phyloP scores from a whole-genome alignment of 2,113 vertebrate species.

The Albula glossodonta region DNA sequence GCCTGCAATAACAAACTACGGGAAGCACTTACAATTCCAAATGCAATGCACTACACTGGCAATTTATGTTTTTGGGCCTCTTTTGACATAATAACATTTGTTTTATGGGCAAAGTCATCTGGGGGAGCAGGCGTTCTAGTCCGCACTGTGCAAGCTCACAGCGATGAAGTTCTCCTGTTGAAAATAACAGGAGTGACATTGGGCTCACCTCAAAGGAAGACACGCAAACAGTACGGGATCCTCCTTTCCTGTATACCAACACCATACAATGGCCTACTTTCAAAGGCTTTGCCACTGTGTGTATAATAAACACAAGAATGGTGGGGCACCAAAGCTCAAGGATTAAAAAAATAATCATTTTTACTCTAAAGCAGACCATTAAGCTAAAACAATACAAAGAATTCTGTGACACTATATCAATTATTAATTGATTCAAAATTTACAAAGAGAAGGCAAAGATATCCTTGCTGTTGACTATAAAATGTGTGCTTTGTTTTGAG shows the following conservation, averaged over 20 bases:
- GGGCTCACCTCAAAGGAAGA: slow-evolving; percentile 20
- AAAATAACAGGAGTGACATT: slow-evolving; percentile 1
- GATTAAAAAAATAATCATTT: not conserved
- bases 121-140: slow-evolving; percentile 1
- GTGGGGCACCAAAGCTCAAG: not conserved
- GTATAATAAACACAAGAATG: not conserved
- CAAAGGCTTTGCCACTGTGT: not conserved
- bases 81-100: slow-evolving; percentile 38
- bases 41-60: slow-evolving; percentile 22
- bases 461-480: not conserved
- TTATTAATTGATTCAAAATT: not conserved
- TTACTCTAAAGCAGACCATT: not conserved
- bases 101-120: slow-evolving; percentile 31
- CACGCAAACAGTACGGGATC: not conserved
- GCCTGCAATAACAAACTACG: slow-evolving; percentile 34
- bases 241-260: not conserved
- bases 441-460: not conserved
- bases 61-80: slow-evolving; percentile 19
- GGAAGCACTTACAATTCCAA: slow-evolving; percentile 27
- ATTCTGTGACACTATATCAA: not conserved
- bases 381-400: not conserved
- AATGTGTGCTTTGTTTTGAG: not conserved
- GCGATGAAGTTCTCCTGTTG: slow-evolving; percentile 2
- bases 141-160: not conserved
- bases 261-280: not conserved